Conservation (phyloP, 2,797 vertebrate species). For the Argya squamiceps region DNA sequence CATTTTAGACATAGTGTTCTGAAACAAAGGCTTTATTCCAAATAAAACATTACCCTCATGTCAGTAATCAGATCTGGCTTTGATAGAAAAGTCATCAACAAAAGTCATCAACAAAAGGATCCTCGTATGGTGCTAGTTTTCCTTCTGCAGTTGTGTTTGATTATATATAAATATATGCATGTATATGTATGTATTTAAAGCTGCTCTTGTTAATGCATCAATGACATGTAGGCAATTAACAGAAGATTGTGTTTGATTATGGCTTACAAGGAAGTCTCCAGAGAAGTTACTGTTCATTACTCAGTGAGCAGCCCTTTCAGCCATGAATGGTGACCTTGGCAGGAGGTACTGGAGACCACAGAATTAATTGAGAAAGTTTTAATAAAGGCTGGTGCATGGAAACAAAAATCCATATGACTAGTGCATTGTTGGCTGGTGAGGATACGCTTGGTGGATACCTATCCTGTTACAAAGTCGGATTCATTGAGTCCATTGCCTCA, state of each 20-base stretch:
- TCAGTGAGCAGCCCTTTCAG: conserved; percentile 25
- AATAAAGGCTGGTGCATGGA: conserved; percentile 31
- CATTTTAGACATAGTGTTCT: not conserved
- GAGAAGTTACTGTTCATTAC: conserved; percentile 34
- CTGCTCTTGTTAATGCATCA: conserved; percentile 18
- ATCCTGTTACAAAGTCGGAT: conserved; percentile 45
- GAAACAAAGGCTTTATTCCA: conserved; percentile 2
- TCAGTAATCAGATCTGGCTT: conserved; percentile 26
- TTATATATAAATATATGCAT: not conserved
- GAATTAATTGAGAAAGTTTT: conserved; percentile 47
- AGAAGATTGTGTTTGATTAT: conserved; percentile 36
- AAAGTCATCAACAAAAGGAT: not conserved
- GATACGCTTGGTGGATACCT: conserved; percentile 37
- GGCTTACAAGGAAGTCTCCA: not conserved
- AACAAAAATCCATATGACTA: conserved; percentile 12
- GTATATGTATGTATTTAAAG: not conserved
- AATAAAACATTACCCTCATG: not conserved
- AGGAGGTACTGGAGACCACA: not conserved
- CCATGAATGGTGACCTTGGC: conserved; percentile 45
- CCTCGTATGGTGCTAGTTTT: not conserved
- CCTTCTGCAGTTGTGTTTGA: not conserved
- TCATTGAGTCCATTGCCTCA: not conserved
- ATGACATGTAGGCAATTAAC: conserved; percentile 35
- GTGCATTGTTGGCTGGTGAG: conserved; percentile 58
- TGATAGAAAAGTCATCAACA: not conserved